Evolutionary conservation across 2,888 invertebrate genomes (phyloP), one percentile per base, ranked within the genome.

Genomic region (Macroteleia sp.): DNA sequence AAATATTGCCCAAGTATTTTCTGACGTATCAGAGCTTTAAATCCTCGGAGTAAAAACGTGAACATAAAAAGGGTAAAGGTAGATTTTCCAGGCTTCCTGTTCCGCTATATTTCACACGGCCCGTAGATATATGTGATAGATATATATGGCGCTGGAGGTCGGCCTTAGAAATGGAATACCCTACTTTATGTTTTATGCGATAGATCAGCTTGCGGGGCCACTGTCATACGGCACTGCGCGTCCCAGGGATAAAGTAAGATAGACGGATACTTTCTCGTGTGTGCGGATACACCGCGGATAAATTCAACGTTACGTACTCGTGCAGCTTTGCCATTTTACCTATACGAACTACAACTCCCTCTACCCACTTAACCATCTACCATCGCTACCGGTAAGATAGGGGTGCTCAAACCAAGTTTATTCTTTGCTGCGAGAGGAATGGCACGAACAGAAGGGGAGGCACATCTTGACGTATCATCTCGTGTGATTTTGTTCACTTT

Each of bases 121-220:
- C 78, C 81, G 77, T 78, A 78, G 78, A 73, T 81, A 70, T 74
- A 81, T 69, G 70, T 66, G 64, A 64, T 76, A 76, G 70, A 66
- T 76, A 69, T 74, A 75, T 62, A 66, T 34, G 74, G 79, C 61
- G 80, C 20, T 71, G 70, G 82, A 67, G 77, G 73, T 81, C 80
- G 84, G 85, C 88, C 89, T 89, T 87, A 89, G 89, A 88, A 90
- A 89, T 88, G 89, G 89, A 90, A 90, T 89, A 90, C 87, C 87
- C 89, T 88, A 88, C 89, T 90, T 89, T 89, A 90, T 89, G 90
- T 90, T 91, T 91, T 89, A 90, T 90, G 88, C 88, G 90, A 91
- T 91, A 90, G 91, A 91, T 91, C 90, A 90, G 90, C 90, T 86
- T 86, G 89, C 84, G 83, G 82, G 83, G 87, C 78, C 64, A 79